A percentile compares a stretch with the other conserved stretches of the same genome.
phyloP scores from a whole-genome alignment of 2,888 invertebrate genomes.

The Leptopilina syphax region DNA sequence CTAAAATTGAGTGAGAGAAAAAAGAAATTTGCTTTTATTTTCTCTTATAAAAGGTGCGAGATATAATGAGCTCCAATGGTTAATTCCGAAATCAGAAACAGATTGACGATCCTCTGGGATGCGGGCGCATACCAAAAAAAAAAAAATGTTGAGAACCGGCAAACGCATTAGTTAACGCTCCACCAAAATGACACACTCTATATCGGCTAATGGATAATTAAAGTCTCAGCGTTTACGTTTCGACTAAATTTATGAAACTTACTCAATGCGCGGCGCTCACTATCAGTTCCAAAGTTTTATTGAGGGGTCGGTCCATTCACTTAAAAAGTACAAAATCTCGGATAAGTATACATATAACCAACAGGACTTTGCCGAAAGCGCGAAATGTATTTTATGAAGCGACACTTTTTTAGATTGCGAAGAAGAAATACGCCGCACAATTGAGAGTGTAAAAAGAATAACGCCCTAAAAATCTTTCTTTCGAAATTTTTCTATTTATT shows the following conservation, averaged over 20 bases:
- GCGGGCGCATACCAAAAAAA: conserved; percentile 41
- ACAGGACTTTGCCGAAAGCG: conserved; percentile 4
- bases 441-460: too few relatives aligned
- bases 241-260: conserved; percentile 65
- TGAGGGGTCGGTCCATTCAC: conserved; percentile 43
- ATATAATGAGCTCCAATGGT: background rate
- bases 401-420: background rate
- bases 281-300: conserved; percentile 53
- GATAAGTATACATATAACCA: conserved; percentile 31
- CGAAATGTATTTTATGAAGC: conserved; percentile 37
- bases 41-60: background rate
- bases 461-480: too few relatives aligned
- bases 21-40: background rate
- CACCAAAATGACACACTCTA: conserved; percentile 70
- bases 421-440: background rate
- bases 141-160: conserved; percentile 55
- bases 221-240: conserved; percentile 65
- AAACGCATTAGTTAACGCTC: conserved; percentile 66
- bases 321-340: conserved; percentile 41
- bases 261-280: conserved; percentile 47
- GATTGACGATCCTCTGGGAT: conserved; percentile 46
- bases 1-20: background rate
- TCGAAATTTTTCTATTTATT: background rate
- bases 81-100: background rate
- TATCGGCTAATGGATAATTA: conserved; percentile 71